phyloP scores from a whole-genome alignment of 2,113 vertebrate genomes.

The Ictidomys tridecemlineatus region DNA sequence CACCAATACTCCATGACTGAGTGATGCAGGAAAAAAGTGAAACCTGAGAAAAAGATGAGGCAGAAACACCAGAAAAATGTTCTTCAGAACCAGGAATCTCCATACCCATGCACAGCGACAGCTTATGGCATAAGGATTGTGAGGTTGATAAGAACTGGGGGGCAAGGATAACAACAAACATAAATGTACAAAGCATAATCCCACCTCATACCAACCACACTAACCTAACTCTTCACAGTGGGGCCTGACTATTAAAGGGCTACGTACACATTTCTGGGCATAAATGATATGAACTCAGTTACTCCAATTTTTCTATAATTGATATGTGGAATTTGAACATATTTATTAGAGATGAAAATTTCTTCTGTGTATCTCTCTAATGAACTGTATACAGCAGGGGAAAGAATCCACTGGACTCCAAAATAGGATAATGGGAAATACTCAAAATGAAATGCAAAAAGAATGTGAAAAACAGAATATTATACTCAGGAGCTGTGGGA shows the following conservation, averaged over 20 bases:
- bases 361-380: background rate
- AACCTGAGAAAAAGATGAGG: background rate
- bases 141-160: background rate
- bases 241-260: background rate
- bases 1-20: background rate
- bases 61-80: background rate
- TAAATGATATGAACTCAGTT: background rate
- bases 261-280: background rate
- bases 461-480: background rate
- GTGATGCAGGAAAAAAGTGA: background rate
- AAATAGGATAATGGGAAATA: background rate
- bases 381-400: background rate
- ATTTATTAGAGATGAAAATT: background rate
- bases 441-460: background rate
- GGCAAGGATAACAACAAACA: background rate
- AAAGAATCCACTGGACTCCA: background rate
- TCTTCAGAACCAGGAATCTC: background rate
- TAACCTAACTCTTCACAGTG: background rate
- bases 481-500: background rate
- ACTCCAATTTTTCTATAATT: background rate
- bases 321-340: background rate
- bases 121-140: background rate
- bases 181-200: background rate
- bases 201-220: background rate
- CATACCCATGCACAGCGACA: accelerated